Percentiles rank a stretch among this genome's conserved stretches.
Evolutionary conservation across 2,113 vertebrate genomes (phyloP).

Genomic region (Hiodon tergisus): DNA sequence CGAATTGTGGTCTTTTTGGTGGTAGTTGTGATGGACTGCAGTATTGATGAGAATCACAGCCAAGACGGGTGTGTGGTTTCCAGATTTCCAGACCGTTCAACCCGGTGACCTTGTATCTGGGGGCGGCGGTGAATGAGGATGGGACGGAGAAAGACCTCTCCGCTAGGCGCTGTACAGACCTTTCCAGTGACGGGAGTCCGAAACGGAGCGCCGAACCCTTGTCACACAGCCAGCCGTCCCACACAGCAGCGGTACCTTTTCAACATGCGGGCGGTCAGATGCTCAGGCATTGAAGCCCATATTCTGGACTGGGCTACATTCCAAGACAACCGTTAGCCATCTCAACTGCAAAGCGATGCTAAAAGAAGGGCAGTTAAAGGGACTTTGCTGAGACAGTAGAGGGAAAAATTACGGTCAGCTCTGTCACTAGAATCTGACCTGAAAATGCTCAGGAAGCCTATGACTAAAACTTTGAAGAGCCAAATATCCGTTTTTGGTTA

Average conservation of each 20-base stretch:
- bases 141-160: conserved; percentile 32
- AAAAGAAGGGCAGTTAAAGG: conserved; percentile 23
- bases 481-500: not conserved
- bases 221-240: not conserved
- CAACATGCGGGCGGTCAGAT: not conserved
- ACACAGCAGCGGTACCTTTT: conserved; percentile 2
- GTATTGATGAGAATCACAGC: not conserved
- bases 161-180: not conserved
- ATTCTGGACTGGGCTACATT: not conserved
- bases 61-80: conserved; percentile 19
- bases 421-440: not conserved
- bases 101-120: conserved; percentile 70
- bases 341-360: not conserved
- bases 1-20: not conserved
- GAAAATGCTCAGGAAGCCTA: not conserved
- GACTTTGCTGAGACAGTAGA: conserved; percentile 32
- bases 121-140: conserved; percentile 43
- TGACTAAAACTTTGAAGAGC: not conserved
- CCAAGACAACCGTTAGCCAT: not conserved
- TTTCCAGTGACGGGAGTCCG: not conserved
- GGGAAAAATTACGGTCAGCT: conserved; percentile 2
- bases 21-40: not conserved
- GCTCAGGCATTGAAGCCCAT: not conserved
- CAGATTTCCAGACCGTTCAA: conserved; percentile 66
- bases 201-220: not conserved